These are phyloP conservation scores for Heliconius nattereri DNA, from an alignment of 1,140 invertebrate genomes.

Conservation along the genomic window DNA sequence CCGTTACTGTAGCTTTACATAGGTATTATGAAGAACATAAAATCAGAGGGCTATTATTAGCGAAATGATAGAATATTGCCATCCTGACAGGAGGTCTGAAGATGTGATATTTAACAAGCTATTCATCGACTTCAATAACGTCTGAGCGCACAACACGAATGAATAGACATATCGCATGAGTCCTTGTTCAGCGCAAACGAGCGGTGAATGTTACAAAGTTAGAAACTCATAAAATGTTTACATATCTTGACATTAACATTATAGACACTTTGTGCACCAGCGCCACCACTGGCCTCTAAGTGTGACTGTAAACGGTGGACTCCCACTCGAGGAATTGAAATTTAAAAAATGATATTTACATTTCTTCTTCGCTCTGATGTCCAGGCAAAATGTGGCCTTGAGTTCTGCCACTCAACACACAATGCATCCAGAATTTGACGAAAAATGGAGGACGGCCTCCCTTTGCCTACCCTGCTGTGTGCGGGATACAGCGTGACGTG, in stretches of 20 bases:
- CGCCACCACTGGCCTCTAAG: too few species aligned
- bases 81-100: conserved; percentile 47
- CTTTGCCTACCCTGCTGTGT: too few species aligned
- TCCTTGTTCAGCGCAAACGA: conserved; percentile 35
- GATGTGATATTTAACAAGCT: conserved; percentile 65
- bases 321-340: too few species aligned
- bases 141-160: conserved; percentile 43
- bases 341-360: too few species aligned
- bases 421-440: too few species aligned
- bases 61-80: conserved; percentile 46
- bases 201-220: conserved; percentile 28
- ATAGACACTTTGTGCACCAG: not conserved
- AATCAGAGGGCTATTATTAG: conserved; percentile 39
- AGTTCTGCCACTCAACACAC: too few species aligned
- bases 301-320: too few species aligned
- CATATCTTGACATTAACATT: not conserved
- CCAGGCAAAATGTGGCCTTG: too few species aligned
- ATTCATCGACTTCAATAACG: conserved; percentile 65
- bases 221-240: not conserved
- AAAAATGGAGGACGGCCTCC: too few species aligned
- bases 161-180: conserved; percentile 36
- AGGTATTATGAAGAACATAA: conserved; percentile 15
- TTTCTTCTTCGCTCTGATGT: too few species aligned
- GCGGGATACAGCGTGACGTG: too few species aligned
- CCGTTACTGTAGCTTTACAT: not conserved